Evolutionary conservation across 2,888 invertebrate species (phyloP).

Genomic region (Chloroclysta siterata): DNA sequence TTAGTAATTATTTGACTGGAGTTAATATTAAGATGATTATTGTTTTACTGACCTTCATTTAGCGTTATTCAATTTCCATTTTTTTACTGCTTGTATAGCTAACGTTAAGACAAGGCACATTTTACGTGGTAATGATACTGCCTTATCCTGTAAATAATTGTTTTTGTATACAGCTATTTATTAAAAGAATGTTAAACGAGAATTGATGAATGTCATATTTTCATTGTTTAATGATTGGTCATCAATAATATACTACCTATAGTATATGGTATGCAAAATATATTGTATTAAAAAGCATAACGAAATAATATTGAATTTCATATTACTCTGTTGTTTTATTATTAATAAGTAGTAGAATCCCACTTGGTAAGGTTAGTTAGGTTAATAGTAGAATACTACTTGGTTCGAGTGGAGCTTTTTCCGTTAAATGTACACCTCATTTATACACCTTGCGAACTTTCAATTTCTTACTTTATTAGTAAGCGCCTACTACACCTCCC

Average conservation of each 20-base stretch:
- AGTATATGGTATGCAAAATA: slow-evolving; percentile 83
- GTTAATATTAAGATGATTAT: slow-evolving; percentile 66
- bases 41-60: slow-evolving; percentile 69
- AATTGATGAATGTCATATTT: slow-evolving; percentile 82
- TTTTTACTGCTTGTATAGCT: slow-evolving; percentile 84
- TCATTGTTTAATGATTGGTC: slow-evolving; percentile 84
- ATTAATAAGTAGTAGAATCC: too few species aligned
- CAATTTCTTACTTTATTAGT: too few species aligned
- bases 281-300: slow-evolving; percentile 85
- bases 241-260: slow-evolving; percentile 83
- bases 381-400: too few species aligned
- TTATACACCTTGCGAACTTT: too few species aligned
- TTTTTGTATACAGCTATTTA: slow-evolving; percentile 86
- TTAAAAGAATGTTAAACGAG: slow-evolving; percentile 83
- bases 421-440: too few species aligned
- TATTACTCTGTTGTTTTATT: slow-evolving; percentile 75
- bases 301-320: slow-evolving; percentile 86
- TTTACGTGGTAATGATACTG: slow-evolving; percentile 83
- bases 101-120: slow-evolving; percentile 78
- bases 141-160: slow-evolving; percentile 85
- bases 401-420: too few species aligned
- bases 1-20: slow-evolving; percentile 82
- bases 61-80: slow-evolving; percentile 73
- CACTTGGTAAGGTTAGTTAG: too few species aligned
- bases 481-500: too few species aligned